Evolutionary conservation across 2,888 invertebrate species (phyloP), one percentile per base, ranked within the genome.

Genomic region (Heliothis peltigera): DNA sequence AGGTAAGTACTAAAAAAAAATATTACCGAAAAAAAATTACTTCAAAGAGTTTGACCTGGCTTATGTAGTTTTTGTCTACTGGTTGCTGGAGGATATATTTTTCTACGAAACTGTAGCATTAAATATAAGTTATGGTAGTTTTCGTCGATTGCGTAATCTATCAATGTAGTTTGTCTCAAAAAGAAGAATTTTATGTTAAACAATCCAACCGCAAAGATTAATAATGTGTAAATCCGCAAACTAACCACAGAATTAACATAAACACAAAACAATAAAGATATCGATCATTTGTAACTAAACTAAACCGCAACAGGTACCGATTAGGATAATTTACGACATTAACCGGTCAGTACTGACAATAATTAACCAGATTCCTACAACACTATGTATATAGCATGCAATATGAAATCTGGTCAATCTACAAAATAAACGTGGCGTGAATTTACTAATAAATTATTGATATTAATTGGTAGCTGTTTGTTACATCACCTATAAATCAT

Each of bases 351-450:
- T 52, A 55, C 53, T 22, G 49, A 53, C 58, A 72, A 63, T 71
- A 43, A 64, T 62, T 66, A 58, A 59, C 46, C 39, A 71, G 54
- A 70, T 66, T 66, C 54, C 21, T 71, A 25, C 35, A 12, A 15
- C 17, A 44, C 55, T 75, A 28, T 72, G 73, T 43, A 72, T 59
- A 42, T 12, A 21, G 42, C 35, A 19, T 64, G 59, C 55, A 52
- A 52, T 70, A 19, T 60, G 58, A 53, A 52, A 52, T 68, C 43
- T 61, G 52, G 64, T 56, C 62, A 64, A 62, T 62, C 74, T 59
- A 72, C 61, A 59, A 74, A 79, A 64, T 53, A 76, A 62, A 61
- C 67, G 67, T 58, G 57, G 44, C 70, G 74, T 74, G 65, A 66
- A 70, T 56, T 68, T 63, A 57, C 53, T 42, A 69, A 70, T 73